Conservation (phyloP, 2,797 vertebrate species). For the Schizothorax lantsangensis region DNA sequence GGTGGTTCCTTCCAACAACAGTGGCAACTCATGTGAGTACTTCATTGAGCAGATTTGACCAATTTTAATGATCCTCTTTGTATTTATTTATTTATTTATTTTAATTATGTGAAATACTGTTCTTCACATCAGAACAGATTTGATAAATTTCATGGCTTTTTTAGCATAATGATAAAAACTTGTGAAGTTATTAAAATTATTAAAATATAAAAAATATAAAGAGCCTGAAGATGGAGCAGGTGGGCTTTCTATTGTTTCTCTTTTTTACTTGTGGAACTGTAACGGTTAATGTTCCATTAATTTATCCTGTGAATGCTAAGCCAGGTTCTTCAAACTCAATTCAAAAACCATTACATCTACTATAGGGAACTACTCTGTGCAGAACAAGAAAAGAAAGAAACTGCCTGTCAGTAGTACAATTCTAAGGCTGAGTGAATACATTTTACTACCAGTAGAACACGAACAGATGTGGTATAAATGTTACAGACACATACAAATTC, state of each 20-base stretch:
- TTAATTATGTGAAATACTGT: no score
- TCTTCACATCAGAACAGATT: not conserved
- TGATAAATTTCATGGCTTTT: not conserved
- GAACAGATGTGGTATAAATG: not conserved
- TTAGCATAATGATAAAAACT: not conserved
- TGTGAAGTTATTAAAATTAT: not conserved
- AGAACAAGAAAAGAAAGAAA: not conserved
- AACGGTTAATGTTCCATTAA: not conserved
- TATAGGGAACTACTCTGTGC: not conserved
- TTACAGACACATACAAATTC: not conserved
- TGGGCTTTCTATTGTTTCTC: not conserved
- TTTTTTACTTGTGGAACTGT: not conserved
- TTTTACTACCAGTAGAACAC: not conserved
- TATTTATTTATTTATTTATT: no score
- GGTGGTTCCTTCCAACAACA: constrained; percentile 93
- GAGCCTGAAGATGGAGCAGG: not conserved
- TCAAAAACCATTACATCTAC: not conserved
- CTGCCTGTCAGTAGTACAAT: not conserved
- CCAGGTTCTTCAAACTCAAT: not conserved
- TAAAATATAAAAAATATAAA: not conserved
- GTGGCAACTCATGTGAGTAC: constrained; percentile 85
- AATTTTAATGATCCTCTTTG: not conserved
- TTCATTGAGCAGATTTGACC: not conserved
- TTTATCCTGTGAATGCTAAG: not conserved
- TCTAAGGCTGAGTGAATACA: not conserved